These are phyloP conservation scores for Agelas oroides DNA, from an alignment of 37 sponge, comb jelly and placozoan species.

Conservation along the genomic window DNA sequence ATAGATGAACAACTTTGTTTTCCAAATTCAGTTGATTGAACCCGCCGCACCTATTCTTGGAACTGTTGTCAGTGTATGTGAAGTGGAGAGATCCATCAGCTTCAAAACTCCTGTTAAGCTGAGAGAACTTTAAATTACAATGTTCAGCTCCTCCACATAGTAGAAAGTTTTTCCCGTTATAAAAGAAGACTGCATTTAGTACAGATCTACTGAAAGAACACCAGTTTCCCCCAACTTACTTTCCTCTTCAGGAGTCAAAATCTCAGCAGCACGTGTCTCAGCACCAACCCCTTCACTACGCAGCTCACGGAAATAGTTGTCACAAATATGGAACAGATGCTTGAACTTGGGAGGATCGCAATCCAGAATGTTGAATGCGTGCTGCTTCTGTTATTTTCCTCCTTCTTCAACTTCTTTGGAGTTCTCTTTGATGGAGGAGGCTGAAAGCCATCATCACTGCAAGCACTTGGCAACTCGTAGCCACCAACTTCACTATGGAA, in stretches of 20 bases:
- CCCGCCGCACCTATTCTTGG: conserved; percentile 25
- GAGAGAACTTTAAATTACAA: conserved; percentile 21
- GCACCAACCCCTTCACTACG: conserved; percentile 39
- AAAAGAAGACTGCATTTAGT: conserved; percentile 10
- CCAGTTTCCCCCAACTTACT: conserved; percentile 34
- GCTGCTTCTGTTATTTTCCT: conserved; percentile 9
- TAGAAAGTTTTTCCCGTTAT: conserved; percentile 23
- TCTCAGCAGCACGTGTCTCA: neutral
- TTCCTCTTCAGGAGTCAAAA: conserved; percentile 5
- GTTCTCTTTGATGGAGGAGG: too few species aligned
- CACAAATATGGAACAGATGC: conserved; percentile 1
- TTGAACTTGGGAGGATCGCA: neutral
- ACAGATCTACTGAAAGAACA: conserved; percentile 5
- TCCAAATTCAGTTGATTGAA: neutral
- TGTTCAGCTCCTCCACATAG: conserved; percentile 23
- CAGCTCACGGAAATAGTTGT: conserved; percentile 24
- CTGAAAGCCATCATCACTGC: too few species aligned
- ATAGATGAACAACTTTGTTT: neutral
- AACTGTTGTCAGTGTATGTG: conserved; percentile 20
- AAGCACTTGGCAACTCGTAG: too few species aligned
- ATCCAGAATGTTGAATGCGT: conserved; percentile 26
- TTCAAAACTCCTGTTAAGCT: neutral
- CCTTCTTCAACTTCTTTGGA: too few species aligned
- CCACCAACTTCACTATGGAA: too few species aligned
- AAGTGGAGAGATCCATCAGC: conserved; percentile 26